phyloP scores from a whole-genome alignment of 1,140 invertebrate species.

The Maconellicoccus hirsutus region DNA sequence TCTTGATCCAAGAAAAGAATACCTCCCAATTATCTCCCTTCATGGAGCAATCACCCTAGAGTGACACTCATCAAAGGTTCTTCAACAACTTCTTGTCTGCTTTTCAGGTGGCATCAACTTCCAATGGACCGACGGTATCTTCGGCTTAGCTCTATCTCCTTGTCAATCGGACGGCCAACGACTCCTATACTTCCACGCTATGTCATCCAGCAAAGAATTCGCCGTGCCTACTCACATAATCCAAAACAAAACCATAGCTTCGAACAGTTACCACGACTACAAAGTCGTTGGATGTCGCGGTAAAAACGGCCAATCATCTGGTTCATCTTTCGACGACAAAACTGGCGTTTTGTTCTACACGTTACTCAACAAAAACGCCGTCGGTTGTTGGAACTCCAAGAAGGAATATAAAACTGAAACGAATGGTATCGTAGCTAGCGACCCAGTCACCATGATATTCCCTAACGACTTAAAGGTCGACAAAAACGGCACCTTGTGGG shows the following conservation, averaged over 20 bases:
- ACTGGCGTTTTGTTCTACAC: constrained; percentile 63
- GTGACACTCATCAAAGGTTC: no score
- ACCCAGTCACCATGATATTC: constrained; percentile 61
- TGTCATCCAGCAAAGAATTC: constrained; percentile 60
- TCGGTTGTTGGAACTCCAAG: constrained; percentile 61
- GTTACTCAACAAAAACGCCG: constrained; percentile 57
- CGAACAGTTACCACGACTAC: constrained; percentile 49
- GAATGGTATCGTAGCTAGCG: constrained; percentile 52
- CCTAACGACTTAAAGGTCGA: constrained; percentile 66
- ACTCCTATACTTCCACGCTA: constrained; percentile 62
- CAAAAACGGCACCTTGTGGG: constrained; percentile 47
- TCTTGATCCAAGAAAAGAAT: no score
- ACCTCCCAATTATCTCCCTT: no score
- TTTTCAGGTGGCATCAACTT: constrained; percentile 48
- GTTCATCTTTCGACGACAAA: constrained; percentile 54
- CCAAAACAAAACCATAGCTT: constrained; percentile 50
- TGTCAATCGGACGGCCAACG: constrained; percentile 47
- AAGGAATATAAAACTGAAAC: constrained; percentile 32
- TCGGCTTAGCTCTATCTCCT: constrained; percentile 52
- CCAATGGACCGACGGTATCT: constrained; percentile 61
- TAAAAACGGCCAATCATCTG: constrained; percentile 56
- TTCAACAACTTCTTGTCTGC: no score
- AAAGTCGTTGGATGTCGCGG: constrained; percentile 54
- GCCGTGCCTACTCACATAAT: constrained; percentile 40
- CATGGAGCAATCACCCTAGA: no score